Evolutionary conservation across 30 jellyfish, hydroid and myxozoan genomes (phyloP).

Genomic region (Cassiopea xamachana): DNA sequence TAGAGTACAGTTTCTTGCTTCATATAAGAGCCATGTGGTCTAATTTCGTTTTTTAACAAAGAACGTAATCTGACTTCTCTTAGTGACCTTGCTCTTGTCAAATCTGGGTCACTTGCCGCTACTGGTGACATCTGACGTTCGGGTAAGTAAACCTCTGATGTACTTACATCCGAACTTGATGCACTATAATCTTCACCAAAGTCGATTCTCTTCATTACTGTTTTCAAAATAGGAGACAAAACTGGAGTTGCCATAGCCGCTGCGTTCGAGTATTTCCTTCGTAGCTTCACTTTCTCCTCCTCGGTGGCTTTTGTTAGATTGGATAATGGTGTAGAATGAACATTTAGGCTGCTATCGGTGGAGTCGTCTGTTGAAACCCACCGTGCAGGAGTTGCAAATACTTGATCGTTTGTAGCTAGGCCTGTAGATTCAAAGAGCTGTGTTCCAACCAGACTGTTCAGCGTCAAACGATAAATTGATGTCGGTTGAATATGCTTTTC

Average conservation of each 20-base stretch:
- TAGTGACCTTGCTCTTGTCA: conserved; percentile 48
- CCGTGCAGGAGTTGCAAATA: conserved; percentile 49
- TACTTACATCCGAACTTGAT: conserved; percentile 44
- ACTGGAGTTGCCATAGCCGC: conserved; percentile 83
- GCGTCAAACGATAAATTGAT: conserved; percentile 51
- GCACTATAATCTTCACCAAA: conserved; percentile 64
- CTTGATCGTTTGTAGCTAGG: conserved; percentile 47
- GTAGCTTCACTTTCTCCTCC: conserved; percentile 60
- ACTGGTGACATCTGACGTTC: conserved; percentile 55
- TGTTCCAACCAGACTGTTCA: conserved; percentile 75
- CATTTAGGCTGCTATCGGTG: conserved; percentile 13
- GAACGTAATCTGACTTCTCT: conserved; percentile 57
- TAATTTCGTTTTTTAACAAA: conserved; percentile 24
- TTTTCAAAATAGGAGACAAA: conserved; percentile 52
- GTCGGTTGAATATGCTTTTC: conserved; percentile 52
- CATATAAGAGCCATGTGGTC: background rate
- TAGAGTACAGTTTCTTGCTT: conserved; percentile 58
- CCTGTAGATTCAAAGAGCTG: conserved; percentile 59
- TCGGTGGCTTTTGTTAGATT: conserved; percentile 32
- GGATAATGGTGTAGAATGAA: conserved; percentile 55
- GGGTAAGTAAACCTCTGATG: conserved; percentile 7
- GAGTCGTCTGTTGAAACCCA: conserved; percentile 57
- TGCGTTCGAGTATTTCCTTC: conserved; percentile 78
- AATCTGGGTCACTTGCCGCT: conserved; percentile 63
- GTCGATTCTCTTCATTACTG: conserved; percentile 62